Conservation (phyloP, 2,113 vertebrate species). For the Calidris pugnax region DNA sequence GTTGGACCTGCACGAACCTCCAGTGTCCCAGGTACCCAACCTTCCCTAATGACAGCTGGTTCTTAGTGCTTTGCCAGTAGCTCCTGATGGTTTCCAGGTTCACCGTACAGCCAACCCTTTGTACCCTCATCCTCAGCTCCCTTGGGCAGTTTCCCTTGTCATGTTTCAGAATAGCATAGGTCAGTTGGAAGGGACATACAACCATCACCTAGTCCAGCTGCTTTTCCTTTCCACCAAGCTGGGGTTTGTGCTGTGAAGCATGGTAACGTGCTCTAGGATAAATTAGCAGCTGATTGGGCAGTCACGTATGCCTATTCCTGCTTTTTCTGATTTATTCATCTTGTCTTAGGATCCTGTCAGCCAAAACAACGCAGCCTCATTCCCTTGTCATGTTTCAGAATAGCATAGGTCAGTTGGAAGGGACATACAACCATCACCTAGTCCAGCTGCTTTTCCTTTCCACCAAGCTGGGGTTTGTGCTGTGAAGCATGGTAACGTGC, state of each 20-base stretch:
- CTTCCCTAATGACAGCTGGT: neutral
- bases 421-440: neutral
- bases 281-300: neutral
- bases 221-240: neutral
- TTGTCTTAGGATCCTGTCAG: neutral
- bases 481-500: neutral
- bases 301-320: neutral
- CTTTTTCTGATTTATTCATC: neutral
- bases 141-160: neutral
- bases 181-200: neutral
- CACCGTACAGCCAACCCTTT: neutral
- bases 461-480: neutral
- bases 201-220: neutral
- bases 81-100: neutral
- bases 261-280: neutral
- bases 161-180: neutral
- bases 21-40: conserved; percentile 90
- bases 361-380: neutral
- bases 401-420: neutral
- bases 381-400: neutral
- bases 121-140: neutral
- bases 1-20: conserved; percentile 94
- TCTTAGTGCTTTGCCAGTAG: neutral
- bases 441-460: neutral
- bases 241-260: neutral